These are phyloP conservation scores for Spinus olivaceus DNA, from an alignment of 2,797 vertebrate species.

Conservation along the genomic window DNA sequence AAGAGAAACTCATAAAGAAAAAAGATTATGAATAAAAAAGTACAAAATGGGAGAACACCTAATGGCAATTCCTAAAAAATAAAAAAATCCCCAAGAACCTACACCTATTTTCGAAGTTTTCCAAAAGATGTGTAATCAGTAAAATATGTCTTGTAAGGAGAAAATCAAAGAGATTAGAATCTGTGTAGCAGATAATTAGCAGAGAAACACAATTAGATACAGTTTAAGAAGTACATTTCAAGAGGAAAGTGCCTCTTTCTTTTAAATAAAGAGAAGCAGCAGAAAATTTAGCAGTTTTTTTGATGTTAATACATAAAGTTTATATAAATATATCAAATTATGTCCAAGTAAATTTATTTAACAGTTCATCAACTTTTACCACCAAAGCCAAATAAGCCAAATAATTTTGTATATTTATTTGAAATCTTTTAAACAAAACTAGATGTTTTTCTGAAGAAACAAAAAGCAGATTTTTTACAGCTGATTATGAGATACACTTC, in stretches of 20 bases:
- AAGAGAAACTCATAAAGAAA: not conserved
- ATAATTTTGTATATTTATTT: not conserved
- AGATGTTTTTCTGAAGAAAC: not conserved
- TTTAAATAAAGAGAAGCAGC: not conserved
- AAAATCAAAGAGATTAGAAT: not conserved
- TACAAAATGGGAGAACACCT: not conserved
- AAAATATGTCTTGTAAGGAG: not conserved
- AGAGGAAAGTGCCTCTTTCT: not conserved
- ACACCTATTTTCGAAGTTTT: fast-evolving
- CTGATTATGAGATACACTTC: not conserved
- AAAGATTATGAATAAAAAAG: not conserved
- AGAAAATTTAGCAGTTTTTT: not conserved
- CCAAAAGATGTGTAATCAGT: not conserved
- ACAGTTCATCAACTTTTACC: not conserved
- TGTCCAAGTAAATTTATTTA: not conserved
- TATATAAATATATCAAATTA: not conserved
- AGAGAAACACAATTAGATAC: not conserved
- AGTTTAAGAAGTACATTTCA: not conserved
- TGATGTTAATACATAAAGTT: not conserved
- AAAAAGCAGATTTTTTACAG: not conserved
- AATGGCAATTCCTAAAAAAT: not conserved
- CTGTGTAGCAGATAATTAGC: not conserved
- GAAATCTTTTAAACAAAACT: not conserved
- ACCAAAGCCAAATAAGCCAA: not conserved
- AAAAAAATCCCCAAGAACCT: not conserved